Conservation (phyloP, 2,113 vertebrate species). For the Actinemys pallida region DNA sequence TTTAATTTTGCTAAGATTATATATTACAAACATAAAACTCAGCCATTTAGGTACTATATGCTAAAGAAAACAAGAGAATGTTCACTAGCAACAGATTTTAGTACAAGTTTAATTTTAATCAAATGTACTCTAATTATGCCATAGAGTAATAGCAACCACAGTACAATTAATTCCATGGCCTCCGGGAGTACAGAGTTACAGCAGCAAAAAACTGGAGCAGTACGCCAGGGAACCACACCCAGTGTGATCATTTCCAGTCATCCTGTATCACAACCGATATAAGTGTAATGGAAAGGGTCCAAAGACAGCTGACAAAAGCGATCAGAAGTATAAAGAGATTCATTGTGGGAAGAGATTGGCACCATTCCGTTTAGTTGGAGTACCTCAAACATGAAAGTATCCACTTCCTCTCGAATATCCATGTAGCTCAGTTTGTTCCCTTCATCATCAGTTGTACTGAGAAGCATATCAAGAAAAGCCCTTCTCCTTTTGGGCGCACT, state of each 20-base stretch:
- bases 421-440: constrained; percentile 85
- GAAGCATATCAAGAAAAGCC: constrained; percentile 93
- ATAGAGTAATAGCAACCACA: background rate
- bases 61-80: background rate
- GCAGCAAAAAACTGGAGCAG: background rate
- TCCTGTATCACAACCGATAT: background rate
- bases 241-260: background rate
- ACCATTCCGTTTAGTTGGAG: background rate
- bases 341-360: background rate
- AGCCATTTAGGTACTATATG: background rate
- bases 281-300: background rate
- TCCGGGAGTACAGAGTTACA: background rate
- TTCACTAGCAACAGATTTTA: background rate
- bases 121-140: background rate
- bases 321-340: background rate
- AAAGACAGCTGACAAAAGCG: background rate
- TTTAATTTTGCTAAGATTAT: background rate
- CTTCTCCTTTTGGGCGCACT: constrained; percentile 74
- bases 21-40: background rate
- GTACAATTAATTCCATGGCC: background rate
- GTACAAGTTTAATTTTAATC: background rate
- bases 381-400: constrained; percentile 99
- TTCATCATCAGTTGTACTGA: constrained; percentile 86
- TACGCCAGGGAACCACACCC: background rate
- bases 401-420: constrained; percentile 94